phyloP scores from a whole-genome alignment of 2,888 invertebrate species.

The Papilio gigon region DNA sequence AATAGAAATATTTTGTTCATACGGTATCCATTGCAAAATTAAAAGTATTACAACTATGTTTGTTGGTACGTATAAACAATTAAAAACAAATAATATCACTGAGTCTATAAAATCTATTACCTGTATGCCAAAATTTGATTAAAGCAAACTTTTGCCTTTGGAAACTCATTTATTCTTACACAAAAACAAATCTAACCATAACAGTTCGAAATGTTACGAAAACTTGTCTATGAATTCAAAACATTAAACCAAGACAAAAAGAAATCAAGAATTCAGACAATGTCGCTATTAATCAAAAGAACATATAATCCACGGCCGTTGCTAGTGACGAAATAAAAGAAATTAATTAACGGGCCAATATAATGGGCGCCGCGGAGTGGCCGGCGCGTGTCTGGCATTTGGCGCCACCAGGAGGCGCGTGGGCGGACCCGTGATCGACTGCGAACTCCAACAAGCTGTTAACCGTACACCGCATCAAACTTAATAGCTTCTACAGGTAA shows the following conservation, averaged over 20 bases:
- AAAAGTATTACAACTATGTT: not conserved
- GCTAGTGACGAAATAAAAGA: constrained; percentile 41
- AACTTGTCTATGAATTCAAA: constrained; percentile 24
- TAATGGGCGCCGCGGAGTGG: constrained; percentile 43
- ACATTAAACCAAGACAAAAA: constrained; percentile 13
- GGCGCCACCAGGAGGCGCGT: constrained; percentile 56
- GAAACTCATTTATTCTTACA: not conserved
- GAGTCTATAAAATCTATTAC: not conserved
- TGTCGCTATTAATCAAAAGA: constrained; percentile 20
- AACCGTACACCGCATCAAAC: constrained; percentile 60
- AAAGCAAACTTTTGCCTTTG: not conserved
- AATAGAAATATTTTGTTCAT: not conserved
- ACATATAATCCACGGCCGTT: constrained; percentile 27
- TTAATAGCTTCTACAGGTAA: constrained; percentile 59
- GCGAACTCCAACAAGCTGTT: constrained; percentile 60
- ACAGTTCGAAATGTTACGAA: not conserved
- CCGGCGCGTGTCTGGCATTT: constrained; percentile 46
- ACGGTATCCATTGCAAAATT: too few species aligned
- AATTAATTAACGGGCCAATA: constrained; percentile 41
- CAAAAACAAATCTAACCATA: not conserved
- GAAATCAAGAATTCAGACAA: constrained; percentile 15
- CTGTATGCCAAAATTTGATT: too few species aligned
- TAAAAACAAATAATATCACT: not conserved
- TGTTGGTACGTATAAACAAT: too few species aligned
- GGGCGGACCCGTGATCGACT: constrained; percentile 67